phyloP scores from a whole-genome alignment of 2,113 vertebrate genomes.

The Apaloderma vittatum region DNA sequence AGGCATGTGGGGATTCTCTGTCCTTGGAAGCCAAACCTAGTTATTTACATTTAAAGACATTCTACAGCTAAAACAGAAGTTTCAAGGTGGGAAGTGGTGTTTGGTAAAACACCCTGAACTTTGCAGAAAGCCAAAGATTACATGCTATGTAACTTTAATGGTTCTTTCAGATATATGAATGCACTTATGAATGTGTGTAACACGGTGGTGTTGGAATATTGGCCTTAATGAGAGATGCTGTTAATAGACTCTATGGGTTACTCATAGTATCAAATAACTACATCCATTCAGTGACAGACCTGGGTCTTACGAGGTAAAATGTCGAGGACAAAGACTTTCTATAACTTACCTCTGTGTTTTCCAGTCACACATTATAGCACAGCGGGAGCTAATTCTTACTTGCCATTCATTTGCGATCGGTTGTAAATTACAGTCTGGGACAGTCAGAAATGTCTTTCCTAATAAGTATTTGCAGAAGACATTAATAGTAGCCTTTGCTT shows the following conservation, averaged over 20 bases:
- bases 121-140: not conserved
- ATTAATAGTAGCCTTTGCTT: conserved; percentile 26
- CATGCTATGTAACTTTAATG: not conserved
- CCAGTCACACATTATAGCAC: not conserved
- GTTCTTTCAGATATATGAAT: not conserved
- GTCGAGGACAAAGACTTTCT: not conserved
- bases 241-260: not conserved
- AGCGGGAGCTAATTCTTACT: not conserved
- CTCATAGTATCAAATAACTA: not conserved
- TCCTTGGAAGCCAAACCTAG: not conserved
- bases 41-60: not conserved
- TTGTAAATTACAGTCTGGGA: not conserved
- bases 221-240: not conserved
- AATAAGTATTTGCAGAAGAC: not conserved
- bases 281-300: not conserved
- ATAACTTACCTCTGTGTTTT: conserved; percentile 16
- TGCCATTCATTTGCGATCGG: not conserved
- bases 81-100: not conserved
- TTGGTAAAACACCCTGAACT: not conserved
- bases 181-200: not conserved
- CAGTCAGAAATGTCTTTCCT: not conserved
- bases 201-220: not conserved
- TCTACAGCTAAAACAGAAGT: not conserved
- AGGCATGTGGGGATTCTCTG: not conserved
- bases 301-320: not conserved